Evolutionary conservation across 2,888 invertebrate species (phyloP), one percentile per base, ranked within the genome.

Genomic region (Metopia argyrocephala): DNA sequence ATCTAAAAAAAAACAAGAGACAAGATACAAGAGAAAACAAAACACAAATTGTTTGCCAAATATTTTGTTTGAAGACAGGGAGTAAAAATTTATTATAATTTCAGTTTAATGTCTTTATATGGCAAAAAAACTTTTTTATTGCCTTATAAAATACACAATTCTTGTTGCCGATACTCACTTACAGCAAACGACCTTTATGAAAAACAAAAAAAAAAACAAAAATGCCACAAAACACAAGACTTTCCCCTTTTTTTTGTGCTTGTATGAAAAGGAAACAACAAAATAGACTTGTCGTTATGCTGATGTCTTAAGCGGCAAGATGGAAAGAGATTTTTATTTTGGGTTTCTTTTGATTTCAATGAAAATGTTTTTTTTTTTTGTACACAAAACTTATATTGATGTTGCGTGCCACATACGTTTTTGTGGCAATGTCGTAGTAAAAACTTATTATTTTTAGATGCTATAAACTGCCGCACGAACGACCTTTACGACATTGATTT

Each of bases 401-500:
- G 81, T 78, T 81, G 81, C 81, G 78, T 81, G 81, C 56, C 66
- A 73, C 61, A 38, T 38, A 38, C 38, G 38, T 9, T 59, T 21
- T 56, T 27, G 25, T 28, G n/a, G 18, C n/a, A 18, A 38, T 38
- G 38, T 15, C 38, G 38, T 9, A 9, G 15, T 38, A 38, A 12
- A 31, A 2, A 2, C 31, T 9, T 6, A 31, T 12, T 9, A 12
- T 31, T 1, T 7, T 31, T 1, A 12, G 7, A 12, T n/a, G 56
- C 27, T 56, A 27, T 56, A 18, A 27, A 7, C 78, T 81, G 61
- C 56, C 70, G 66, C 81, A 81, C 81, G 78, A 78, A 81, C 78
- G 81, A 81, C 74, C 78, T 78, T 81, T 76, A 74, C 73, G 69
- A 81, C 80, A 76, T 76, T 80, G 80, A 80, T 80, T 80, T 80